These are phyloP conservation scores for Sisyra terminalis DNA, from an alignment of 2,888 invertebrate genomes.

Conservation along the genomic window DNA sequence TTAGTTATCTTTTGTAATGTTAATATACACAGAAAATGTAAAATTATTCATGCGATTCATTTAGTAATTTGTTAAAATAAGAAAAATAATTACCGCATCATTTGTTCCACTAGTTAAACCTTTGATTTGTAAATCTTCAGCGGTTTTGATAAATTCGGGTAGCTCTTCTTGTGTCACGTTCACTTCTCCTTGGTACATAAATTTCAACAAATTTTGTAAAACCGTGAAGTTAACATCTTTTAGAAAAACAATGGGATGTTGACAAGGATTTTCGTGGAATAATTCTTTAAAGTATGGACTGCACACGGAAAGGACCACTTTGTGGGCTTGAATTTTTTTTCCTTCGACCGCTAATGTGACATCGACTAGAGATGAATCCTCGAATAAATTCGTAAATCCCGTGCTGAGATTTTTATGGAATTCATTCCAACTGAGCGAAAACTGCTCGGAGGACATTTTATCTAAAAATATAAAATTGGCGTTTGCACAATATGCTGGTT, in stretches of 20 bases:
- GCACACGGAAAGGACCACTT: conserved; percentile 53
- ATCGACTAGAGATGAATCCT: conserved; percentile 41
- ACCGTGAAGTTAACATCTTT: conserved; percentile 39
- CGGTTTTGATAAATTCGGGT: conserved; percentile 26
- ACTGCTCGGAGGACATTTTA: conserved; percentile 40
- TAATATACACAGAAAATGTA: no score
- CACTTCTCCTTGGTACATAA: conserved; percentile 43
- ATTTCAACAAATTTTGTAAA: conserved; percentile 36
- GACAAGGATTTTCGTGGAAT: conserved; percentile 46
- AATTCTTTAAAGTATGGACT: conserved; percentile 55
- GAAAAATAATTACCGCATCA: conserved; percentile 17
- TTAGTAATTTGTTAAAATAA: background rate
- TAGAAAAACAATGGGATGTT: conserved; percentile 44
- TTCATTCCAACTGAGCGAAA: conserved; percentile 57
- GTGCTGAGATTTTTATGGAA: conserved; percentile 52
- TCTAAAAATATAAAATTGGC: background rate
- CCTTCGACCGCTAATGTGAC: conserved; percentile 47
- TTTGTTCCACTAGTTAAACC: conserved; percentile 24
- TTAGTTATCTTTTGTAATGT: no score
- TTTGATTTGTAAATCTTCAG: conserved; percentile 27
- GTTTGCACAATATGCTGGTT: no score
- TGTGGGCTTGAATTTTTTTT: conserved; percentile 48
- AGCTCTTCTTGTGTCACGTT: conserved; percentile 22
- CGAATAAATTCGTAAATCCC: conserved; percentile 42
- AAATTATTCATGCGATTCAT: background rate